A percentile compares a stretch with the other conserved stretches of the same genome.
These are phyloP conservation scores for Agonum fuliginosum DNA, from an alignment of 2,888 invertebrate species.

Conservation along the genomic window DNA sequence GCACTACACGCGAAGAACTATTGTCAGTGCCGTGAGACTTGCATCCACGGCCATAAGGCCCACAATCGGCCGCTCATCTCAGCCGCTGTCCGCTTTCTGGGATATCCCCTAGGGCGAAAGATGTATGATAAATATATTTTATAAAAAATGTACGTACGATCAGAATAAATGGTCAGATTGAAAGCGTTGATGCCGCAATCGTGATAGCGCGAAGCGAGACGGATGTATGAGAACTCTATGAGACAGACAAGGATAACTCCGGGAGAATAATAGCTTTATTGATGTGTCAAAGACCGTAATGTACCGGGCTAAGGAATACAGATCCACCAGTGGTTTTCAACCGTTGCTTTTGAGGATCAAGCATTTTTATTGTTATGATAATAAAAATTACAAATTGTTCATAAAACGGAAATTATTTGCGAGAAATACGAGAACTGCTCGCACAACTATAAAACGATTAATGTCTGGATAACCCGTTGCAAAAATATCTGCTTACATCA, in stretches of 20 bases:
- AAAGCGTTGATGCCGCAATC: conserved; percentile 65
- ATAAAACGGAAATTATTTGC: conserved; percentile 19
- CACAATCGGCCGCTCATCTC: conserved; percentile 30
- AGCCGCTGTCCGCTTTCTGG: conserved; percentile 40
- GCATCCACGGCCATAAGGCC: background rate
- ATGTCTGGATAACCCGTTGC: conserved; percentile 34
- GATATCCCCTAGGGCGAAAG: conserved; percentile 66
- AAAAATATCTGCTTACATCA: conserved; percentile 50
- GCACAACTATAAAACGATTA: conserved; percentile 33
- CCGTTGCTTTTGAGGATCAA: conserved; percentile 20
- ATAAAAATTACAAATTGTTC: conserved; percentile 28
- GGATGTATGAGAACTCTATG: conserved; percentile 60
- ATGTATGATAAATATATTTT: conserved; percentile 69
- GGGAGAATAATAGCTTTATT: conserved; percentile 67
- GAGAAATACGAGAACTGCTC: conserved; percentile 13
- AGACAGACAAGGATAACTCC: conserved; percentile 63
- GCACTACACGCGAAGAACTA: conserved; percentile 52
- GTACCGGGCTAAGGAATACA: conserved; percentile 47
- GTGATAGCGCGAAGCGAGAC: conserved; percentile 66
- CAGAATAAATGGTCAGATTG: conserved; percentile 69
- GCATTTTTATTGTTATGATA: conserved; percentile 5
- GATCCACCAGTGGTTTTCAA: conserved; percentile 51
- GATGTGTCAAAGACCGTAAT: conserved; percentile 66
- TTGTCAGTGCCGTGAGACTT: conserved; percentile 30
- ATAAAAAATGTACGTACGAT: conserved; percentile 69